Percentiles rank a stretch among this genome's conserved stretches.
Evolutionary conservation across 2,888 invertebrate species (phyloP).

Genomic region (Drosophila tanythrix): DNA sequence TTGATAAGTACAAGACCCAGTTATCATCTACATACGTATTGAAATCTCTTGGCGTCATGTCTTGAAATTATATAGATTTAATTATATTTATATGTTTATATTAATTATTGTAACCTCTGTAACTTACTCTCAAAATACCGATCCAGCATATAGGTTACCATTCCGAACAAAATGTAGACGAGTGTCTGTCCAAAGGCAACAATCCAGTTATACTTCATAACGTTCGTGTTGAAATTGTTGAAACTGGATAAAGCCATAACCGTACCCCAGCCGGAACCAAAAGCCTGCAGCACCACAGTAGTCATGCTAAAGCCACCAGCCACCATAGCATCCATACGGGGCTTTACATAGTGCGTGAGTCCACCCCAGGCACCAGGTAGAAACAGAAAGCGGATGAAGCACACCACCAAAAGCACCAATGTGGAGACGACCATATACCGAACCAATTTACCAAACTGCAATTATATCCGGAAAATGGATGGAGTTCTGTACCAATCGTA

Average conservation of each 20-base stretch:
- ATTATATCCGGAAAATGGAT: background rate
- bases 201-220: conserved; percentile 85
- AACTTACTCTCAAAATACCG: conserved; percentile 86
- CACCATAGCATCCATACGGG: conserved; percentile 5
- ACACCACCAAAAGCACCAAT: conserved; percentile 59
- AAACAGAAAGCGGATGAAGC: conserved; percentile 71
- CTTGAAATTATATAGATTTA: conserved; percentile 19
- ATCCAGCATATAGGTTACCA: conserved; percentile 88
- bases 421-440: conserved; percentile 65
- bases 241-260: conserved; percentile 93
- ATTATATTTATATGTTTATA: background rate
- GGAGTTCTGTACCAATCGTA: background rate
- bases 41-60: conserved; percentile 1
- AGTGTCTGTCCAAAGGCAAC: conserved; percentile 72
- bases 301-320: conserved; percentile 41
- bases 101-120: background rate
- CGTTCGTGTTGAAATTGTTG: conserved; percentile 90
- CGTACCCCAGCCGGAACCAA: conserved; percentile 94
- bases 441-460: conserved; percentile 74
- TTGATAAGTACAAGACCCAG: conserved; percentile 72
- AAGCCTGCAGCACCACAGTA: conserved; percentile 87
- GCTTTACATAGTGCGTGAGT: conserved; percentile 44
- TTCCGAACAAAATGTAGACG: conserved; percentile 86
- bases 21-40: conserved; percentile 49
- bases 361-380: conserved; percentile 69